Evolutionary conservation across 2,888 invertebrate genomes (phyloP), one percentile per base, ranked within the genome.

Genomic region (Peribatodes rhomboidaria): DNA sequence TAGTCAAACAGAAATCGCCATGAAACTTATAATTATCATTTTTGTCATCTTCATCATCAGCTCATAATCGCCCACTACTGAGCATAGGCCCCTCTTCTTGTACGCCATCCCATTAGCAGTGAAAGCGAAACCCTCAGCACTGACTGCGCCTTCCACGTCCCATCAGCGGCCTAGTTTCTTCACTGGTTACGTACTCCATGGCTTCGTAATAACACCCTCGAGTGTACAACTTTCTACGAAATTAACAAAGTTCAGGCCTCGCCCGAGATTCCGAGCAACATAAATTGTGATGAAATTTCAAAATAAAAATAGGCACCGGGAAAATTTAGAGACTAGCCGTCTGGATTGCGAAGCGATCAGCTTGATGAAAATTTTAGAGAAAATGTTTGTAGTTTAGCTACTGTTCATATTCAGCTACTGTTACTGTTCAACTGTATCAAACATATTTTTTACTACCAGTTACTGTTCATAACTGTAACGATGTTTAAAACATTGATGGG

Each of bases 231-330:
- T 91, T 89, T 81, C 80, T 82, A 85, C 83, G 79, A 90, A 90
- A 92, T 91, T 91, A 90, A 89, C 91, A 90, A 92, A 92, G 90
- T 91, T 91, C 74, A 74, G 71, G 71, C 84, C 81, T 77, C 79
- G 81, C 82, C 76, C 80, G 80, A 82, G 82, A 83, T 85, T 85
- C 81, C 82, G 75, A 77, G 80, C 79, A 81, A 83, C 84, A 84
- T 86, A 87, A 88, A 89, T 86, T 87, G 87, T 85, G 86, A 87
- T 86, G 87, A 85, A 89, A 89, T 89, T 89, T 82, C 80, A 85
- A 85, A 89, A 88, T 87, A 89, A 89, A 86, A 88, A 86, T 84
- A 83, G 80, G 78, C 78, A 67, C 71, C 58, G 65, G 73, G 72
- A 76, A 80, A 80, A 77, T 79, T 79, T 79, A 70, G 75, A 64